Percentiles rank a stretch among this genome's conserved stretches.
Conservation (phyloP, 2,113 vertebrate species). For the Acrocephalus kingi region DNA sequence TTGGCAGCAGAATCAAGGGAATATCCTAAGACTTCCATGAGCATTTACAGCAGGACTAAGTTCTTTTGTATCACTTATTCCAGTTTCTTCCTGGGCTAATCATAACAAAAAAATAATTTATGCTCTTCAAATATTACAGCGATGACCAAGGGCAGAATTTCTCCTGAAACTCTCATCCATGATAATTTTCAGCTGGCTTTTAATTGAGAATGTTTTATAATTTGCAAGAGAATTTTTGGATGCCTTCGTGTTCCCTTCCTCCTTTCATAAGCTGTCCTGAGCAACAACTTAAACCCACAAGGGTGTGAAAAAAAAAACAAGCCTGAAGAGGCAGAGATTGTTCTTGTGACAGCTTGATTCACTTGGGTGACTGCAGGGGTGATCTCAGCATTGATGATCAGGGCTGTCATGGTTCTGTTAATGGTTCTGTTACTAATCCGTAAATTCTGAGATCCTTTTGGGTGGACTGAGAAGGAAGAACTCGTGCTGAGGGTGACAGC, state of each 20-base stretch:
- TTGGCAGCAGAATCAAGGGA: neutral
- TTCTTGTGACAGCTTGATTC: neutral
- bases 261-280: neutral
- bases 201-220: neutral
- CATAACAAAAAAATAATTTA: neutral
- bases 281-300: fast-evolving
- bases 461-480: neutral
- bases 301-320: neutral
- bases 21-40: neutral
- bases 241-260: neutral
- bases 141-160: neutral
- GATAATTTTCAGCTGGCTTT: neutral
- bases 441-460: neutral
- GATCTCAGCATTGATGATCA: neutral
- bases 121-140: neutral
- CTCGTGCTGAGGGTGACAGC: neutral
- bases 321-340: neutral
- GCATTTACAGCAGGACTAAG: neutral
- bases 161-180: neutral
- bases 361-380: neutral
- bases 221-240: neutral
- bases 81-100: neutral
- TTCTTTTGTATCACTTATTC: neutral
- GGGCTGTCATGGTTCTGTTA: neutral
- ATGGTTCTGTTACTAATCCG: neutral